Conservation (phyloP, 2,113 vertebrate species). For the Leucoraja erinaceus region DNA sequence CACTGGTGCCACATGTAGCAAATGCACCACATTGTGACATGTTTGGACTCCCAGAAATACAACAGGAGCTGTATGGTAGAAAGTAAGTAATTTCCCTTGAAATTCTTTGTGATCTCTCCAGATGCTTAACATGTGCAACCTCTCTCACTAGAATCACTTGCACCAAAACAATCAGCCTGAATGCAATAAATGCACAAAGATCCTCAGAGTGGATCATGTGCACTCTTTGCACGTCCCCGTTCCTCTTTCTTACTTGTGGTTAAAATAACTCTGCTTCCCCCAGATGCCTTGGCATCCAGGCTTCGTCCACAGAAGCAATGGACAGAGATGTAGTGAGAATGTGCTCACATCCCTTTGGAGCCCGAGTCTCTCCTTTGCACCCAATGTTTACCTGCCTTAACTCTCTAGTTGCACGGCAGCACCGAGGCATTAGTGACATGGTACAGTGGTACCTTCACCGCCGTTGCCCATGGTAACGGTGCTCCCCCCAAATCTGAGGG, state of each 20-base stretch:
- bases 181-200: not conserved
- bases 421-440: not conserved
- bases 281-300: too few relatives aligned
- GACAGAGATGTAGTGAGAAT: not conserved
- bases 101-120: not conserved
- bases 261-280: not conserved
- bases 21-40: not conserved
- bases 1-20: not conserved
- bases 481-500: not conserved
- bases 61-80: not conserved
- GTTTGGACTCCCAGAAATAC: not conserved
- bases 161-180: not conserved
- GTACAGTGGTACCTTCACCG: not conserved
- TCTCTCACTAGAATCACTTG: not conserved
- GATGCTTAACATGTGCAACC: not conserved
- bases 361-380: not conserved
- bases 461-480: constrained; percentile 17
- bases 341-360: not conserved
- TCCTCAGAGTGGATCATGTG: not conserved
- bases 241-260: too few relatives aligned
- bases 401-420: not conserved
- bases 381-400: too few relatives aligned
- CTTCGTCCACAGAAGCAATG: not conserved
- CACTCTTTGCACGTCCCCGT: not conserved
- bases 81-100: not conserved